Base-by-base conservation (phyloP, 2,797 vertebrate species). In the Paratrypauchen microcephalus region DNA sequence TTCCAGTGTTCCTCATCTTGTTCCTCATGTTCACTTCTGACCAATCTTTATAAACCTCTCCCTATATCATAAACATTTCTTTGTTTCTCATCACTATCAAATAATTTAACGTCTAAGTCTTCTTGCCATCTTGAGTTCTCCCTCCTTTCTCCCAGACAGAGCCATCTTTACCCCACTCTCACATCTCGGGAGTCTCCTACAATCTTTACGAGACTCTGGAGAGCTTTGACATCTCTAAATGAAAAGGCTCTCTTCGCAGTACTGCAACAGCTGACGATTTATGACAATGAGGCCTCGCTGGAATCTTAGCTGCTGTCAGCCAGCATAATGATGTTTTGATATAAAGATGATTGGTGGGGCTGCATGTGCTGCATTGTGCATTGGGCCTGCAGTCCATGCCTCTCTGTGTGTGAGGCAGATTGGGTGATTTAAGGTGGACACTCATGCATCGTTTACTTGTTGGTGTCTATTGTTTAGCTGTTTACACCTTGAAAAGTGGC, bases 311-410 rank as follows among this genome's bases (percentile, higher is more conserved):
- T 67, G 93, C 95, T 96, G 95, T 96, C 95, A 96, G 93, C 91
- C 94, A 88, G 94, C 93, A 94, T 97, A 95, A 97, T 97, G 95
- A 95, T 92, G 91, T 95, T 96, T 96, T 91, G 87, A 95, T 96
- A 95, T 95, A 96, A 96, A 95, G 91, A 95, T 95, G 95, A 98
- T 95, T 94, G 95, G 95, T 96, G 93, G 87, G 91, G 93, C 92
- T 93, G 84, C 89, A 86, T 83, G 87, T 23, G 66, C 76, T 23
- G 79, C 75, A 75, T 84, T 80, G 83, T 78, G 87, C 77, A 75
- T 71, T 77, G 54, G 65, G 81, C 80, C 57, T 73, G 73, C 8
- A 39, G 32, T 61, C 67, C 61, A 67, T 63, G 50, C 39, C 11
- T 65, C n/a, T 47, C 18, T 41, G 13, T 86, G 41, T 45, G 41